These are phyloP conservation scores for Suillia variegata DNA, from an alignment of 2,888 invertebrate species.

Conservation along the genomic window DNA sequence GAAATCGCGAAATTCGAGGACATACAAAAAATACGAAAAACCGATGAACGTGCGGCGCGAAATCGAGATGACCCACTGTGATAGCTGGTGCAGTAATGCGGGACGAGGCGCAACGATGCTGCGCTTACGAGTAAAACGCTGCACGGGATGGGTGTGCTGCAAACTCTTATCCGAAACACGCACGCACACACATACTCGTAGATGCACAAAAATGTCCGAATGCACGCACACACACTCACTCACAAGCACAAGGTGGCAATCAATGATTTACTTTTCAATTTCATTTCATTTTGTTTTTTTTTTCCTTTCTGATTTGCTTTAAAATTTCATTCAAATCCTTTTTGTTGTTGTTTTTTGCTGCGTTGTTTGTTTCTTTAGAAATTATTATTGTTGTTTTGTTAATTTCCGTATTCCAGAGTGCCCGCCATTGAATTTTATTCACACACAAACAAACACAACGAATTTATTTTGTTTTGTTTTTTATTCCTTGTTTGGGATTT, in stretches of 20 bases:
- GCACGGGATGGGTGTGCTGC: too few species aligned
- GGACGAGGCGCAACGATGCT: conserved; percentile 28
- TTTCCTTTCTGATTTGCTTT: background rate
- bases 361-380: background rate
- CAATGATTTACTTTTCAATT: background rate
- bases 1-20: too few species aligned
- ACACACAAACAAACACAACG: conserved; percentile 10
- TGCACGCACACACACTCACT: conserved; percentile 7
- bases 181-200: conserved; percentile 12
- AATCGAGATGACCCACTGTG: too few species aligned
- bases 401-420: background rate
- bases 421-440: background rate
- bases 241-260: conserved; percentile 4
- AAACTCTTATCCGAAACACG: conserved; percentile 26
- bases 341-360: background rate
- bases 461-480: background rate
- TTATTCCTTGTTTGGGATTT: background rate
- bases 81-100: conserved; percentile 30
- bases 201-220: too few species aligned
- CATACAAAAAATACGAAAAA: too few species aligned
- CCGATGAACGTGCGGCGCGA: too few species aligned
- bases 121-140: conserved; percentile 23
- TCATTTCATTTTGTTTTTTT: background rate
- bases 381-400: background rate
- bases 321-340: background rate